Evolutionary conservation across 2,113 vertebrate genomes (phyloP).

Genomic region (Redunca redunca): DNA sequence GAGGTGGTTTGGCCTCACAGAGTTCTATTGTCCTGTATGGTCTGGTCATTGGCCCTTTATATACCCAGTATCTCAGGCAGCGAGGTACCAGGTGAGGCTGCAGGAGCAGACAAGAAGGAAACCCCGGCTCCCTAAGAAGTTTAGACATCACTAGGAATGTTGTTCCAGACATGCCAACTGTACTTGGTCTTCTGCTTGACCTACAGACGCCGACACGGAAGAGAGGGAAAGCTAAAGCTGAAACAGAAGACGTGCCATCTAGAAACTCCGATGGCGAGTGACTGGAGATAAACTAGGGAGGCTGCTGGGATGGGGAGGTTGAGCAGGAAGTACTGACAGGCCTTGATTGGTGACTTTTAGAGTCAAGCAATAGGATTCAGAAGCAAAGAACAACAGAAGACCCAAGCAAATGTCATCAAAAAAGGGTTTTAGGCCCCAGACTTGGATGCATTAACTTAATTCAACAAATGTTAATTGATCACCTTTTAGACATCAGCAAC

Average conservation of each 20-base stretch:
- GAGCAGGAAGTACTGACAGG: neutral
- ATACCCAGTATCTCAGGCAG: neutral
- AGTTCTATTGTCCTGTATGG: neutral
- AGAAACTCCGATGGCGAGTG: neutral
- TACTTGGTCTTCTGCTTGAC: neutral
- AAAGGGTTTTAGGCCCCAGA: neutral
- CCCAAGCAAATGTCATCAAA: neutral
- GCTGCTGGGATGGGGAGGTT: neutral
- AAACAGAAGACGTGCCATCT: neutral
- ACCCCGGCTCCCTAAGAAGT: neutral
- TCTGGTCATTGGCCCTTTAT: neutral
- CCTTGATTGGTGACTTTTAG: neutral
- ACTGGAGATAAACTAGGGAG: neutral
- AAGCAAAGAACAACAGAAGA: neutral
- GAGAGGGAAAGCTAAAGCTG: neutral
- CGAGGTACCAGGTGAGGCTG: neutral
- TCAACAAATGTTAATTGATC: neutral
- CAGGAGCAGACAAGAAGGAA: neutral
- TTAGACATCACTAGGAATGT: neutral
- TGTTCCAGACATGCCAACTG: neutral
- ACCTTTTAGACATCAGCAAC: neutral
- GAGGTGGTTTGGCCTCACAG: neutral
- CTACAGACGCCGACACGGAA: neutral
- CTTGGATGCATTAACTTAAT: neutral
- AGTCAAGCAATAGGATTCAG: neutral